A percentile compares a stretch with the other conserved stretches of the same genome.
These are phyloP conservation scores for Myotis brandtii DNA, from an alignment of 2,113 vertebrate species.

Conservation along the genomic window DNA sequence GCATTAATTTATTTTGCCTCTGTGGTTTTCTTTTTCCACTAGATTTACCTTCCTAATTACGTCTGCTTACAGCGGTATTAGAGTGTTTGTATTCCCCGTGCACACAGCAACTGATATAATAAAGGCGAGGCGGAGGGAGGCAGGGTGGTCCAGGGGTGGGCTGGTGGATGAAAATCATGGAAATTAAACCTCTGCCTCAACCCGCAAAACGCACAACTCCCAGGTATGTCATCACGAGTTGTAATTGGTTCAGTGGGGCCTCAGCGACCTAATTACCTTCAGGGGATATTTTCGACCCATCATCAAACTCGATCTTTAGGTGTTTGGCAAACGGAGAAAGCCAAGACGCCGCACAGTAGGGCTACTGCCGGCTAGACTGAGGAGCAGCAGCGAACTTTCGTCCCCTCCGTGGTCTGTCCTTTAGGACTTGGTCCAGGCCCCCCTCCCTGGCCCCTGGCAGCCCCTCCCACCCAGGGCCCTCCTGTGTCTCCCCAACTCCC, in stretches of 20 bases:
- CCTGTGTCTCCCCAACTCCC: neutral
- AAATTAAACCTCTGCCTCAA: neutral
- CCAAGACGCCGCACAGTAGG: rapidly evolving
- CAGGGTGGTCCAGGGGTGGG: neutral
- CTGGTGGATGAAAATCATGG: rapidly evolving
- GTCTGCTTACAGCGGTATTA: neutral
- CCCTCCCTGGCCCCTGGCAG: rapidly evolving
- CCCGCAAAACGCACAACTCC: neutral
- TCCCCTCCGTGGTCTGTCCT: neutral
- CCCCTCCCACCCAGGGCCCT: neutral
- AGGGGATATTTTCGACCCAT: neutral
- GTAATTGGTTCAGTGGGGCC: neutral
- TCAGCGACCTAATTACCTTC: neutral
- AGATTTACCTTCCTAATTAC: neutral
- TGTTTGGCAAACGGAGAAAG: neutral
- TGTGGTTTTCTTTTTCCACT: neutral
- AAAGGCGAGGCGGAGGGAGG: rapidly evolving
- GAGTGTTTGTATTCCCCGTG: neutral
- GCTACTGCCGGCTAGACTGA: rapidly evolving
- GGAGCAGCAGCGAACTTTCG: rapidly evolving
- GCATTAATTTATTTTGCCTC: neutral
- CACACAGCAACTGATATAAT: no score
- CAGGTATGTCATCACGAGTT: neutral
- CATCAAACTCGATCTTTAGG: neutral
- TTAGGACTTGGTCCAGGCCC: neutral